Conservation (phyloP, 2,797 vertebrate genomes). For the Cyclura pinguis region DNA sequence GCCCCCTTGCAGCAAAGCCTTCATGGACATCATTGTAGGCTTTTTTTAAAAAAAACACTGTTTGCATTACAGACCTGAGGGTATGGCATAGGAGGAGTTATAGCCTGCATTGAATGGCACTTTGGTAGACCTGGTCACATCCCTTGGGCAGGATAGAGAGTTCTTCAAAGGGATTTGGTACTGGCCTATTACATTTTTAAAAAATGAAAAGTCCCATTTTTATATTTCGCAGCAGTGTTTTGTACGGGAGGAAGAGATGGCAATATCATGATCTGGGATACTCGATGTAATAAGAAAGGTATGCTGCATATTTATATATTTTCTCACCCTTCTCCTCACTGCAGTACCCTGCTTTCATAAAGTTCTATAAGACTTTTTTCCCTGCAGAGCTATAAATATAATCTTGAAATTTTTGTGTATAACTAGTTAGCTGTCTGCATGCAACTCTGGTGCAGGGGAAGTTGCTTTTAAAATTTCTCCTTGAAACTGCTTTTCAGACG, state of each 20-base stretch:
- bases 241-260: conserved; percentile 96
- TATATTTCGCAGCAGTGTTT: conserved; percentile 88
- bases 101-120: too few relatives aligned
- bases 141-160: not conserved
- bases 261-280: conserved; percentile 99
- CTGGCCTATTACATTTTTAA: not conserved
- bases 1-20: not conserved
- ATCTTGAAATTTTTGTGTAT: not conserved
- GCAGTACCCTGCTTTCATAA: not conserved
- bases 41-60: not conserved
- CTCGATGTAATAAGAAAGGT: conserved; percentile 97
- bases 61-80: not conserved
- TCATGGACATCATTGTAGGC: not conserved
- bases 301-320: conserved; percentile 10
- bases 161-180: not conserved
- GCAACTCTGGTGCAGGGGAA: not conserved
- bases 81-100: not conserved
- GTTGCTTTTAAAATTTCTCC: conserved; percentile 14
- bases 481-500: conserved; percentile 84
- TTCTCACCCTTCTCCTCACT: too few relatives aligned
- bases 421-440: not conserved
- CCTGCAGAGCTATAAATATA: not conserved
- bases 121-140: too few relatives aligned
- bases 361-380: fast-evolving
- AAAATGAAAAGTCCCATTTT: not conserved